A percentile compares a stretch with the other conserved stretches of the same genome.
Conservation (phyloP, 2,888 invertebrate species). For the Lycocerus yunnanus region DNA sequence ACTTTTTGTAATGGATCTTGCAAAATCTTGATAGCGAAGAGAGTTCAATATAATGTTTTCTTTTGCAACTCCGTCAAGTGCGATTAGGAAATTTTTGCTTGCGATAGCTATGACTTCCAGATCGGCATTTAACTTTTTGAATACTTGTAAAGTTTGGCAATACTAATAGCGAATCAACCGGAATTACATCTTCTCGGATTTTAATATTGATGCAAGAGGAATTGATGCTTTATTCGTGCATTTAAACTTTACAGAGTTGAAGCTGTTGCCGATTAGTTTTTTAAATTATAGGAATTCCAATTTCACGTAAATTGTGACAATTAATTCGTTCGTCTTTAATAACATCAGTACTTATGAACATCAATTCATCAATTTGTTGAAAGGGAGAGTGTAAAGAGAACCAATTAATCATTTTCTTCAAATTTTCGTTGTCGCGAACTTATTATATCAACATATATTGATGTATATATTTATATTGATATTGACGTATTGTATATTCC, state of each 20-base stretch:
- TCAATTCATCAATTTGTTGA: not conserved
- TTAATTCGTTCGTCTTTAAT: not conserved
- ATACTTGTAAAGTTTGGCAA: too few species aligned
- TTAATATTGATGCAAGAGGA: not conserved
- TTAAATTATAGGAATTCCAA: not conserved
- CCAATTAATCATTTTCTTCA: not conserved
- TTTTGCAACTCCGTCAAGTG: too few species aligned
- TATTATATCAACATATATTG: too few species aligned
- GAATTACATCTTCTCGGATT: not conserved
- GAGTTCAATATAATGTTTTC: too few species aligned
- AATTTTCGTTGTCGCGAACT: not conserved
- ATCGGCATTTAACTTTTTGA: too few species aligned
- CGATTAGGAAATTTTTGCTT: too few species aligned
- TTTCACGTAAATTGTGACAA: not conserved
- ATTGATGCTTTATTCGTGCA: not conserved
- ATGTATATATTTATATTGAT: too few species aligned
- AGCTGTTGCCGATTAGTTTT: not conserved
- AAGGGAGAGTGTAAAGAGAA: not conserved
- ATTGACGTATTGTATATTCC: too few species aligned
- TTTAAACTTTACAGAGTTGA: not conserved
- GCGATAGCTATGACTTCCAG: too few species aligned
- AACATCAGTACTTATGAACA: not conserved
- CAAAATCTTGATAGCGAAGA: too few species aligned
- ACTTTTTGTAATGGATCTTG: too few species aligned
- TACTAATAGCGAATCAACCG: not conserved